Percentiles rank a stretch among this genome's conserved stretches.
Conservation (phyloP, 2,888 invertebrate genomes). For the Lycaena phlaeas region DNA sequence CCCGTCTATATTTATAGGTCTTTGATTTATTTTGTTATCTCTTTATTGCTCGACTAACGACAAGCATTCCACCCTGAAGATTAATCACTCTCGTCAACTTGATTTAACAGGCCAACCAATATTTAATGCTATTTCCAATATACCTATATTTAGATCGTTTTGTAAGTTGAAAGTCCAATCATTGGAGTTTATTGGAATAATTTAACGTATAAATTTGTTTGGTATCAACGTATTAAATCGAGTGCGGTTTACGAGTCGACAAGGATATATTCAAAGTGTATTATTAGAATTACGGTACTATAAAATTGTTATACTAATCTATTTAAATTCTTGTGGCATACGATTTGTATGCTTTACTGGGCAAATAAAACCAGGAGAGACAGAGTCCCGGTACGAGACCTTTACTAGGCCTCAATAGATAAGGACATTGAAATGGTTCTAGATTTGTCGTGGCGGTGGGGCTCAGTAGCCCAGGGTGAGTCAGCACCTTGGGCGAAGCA, state of each 20-base stretch:
- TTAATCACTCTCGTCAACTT: slow-evolving; percentile 67
- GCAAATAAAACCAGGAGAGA: no score
- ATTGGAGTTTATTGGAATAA: slow-evolving; percentile 25
- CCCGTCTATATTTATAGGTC: slow-evolving; percentile 59
- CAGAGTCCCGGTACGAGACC: no score
- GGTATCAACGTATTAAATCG: neutral
- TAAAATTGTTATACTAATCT: no score
- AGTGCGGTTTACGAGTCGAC: neutral
- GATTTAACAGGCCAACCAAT: slow-evolving; percentile 70
- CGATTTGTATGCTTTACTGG: no score
- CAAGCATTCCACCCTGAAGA: slow-evolving; percentile 66
- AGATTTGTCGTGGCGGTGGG: no score
- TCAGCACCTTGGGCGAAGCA: no score
- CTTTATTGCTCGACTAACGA: slow-evolving; percentile 69
- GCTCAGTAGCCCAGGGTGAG: no score
- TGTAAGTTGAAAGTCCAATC: slow-evolving; percentile 50
- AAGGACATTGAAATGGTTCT: no score
- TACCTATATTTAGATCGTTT: slow-evolving; percentile 56
- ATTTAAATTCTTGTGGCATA: no score
- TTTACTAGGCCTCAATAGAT: no score
- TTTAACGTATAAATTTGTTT: slow-evolving; percentile 14
- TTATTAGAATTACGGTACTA: no score
- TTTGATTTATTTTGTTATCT: slow-evolving; percentile 73
- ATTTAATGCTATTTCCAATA: slow-evolving; percentile 66
- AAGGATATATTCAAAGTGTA: no score